These are phyloP conservation scores for Hyles lineata DNA, from an alignment of 2,888 invertebrate species.

Conservation along the genomic window DNA sequence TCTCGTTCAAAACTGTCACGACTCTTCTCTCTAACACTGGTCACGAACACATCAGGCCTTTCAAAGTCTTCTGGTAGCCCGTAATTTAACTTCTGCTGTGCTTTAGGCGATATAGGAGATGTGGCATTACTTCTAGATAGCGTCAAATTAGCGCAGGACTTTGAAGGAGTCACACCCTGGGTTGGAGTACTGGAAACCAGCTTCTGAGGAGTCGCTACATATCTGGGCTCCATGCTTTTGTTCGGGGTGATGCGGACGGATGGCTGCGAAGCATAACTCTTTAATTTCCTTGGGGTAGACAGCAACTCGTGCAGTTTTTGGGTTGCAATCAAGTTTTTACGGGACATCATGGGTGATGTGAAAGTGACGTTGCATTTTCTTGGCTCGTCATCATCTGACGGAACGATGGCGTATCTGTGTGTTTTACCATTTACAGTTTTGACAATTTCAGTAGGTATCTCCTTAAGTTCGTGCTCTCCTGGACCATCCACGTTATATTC, in stretches of 20 bases:
- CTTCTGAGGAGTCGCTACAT: constrained; percentile 60
- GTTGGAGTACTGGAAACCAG: constrained; percentile 76
- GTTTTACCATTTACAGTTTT: constrained; percentile 87
- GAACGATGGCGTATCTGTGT: constrained; percentile 85
- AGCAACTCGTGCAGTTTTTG: constrained; percentile 91
- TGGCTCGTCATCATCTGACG: constrained; percentile 83
- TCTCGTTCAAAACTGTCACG: constrained; percentile 69
- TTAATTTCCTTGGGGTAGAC: constrained; percentile 88
- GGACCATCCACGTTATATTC: constrained; percentile 85
- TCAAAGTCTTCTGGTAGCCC: constrained; percentile 66
- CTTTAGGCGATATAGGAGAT: constrained; percentile 80
- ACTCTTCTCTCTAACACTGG: constrained; percentile 71
- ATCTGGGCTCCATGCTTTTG: constrained; percentile 59
- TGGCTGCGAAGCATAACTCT: constrained; percentile 80
- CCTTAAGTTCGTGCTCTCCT: constrained; percentile 82
- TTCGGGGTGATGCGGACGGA: constrained; percentile 77
- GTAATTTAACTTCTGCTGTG: constrained; percentile 85
- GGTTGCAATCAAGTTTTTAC: constrained; percentile 88
- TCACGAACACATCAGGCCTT: constrained; percentile 74
- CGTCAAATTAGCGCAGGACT: constrained; percentile 77
- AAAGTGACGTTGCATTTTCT: constrained; percentile 72
- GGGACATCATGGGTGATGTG: constrained; percentile 76
- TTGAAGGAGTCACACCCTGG: constrained; percentile 74
- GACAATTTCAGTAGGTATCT: constrained; percentile 84
- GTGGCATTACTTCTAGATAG: constrained; percentile 57